Evolutionary conservation across 2,113 vertebrate genomes (phyloP).

Genomic region (Hippocampus mohnikei): DNA sequence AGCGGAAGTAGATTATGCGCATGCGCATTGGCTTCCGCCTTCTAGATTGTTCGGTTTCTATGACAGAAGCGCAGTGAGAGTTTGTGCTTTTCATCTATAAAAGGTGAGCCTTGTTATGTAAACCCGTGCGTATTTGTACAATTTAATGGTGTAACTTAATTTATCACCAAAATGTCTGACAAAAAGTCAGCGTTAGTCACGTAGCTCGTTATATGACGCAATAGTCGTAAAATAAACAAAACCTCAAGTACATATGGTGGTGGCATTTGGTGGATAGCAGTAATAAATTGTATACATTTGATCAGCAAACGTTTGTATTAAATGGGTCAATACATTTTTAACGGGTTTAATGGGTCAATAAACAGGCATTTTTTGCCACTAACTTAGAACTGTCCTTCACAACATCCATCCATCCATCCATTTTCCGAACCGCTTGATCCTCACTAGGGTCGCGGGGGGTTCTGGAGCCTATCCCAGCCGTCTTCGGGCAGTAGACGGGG

Average conservation of each 20-base stretch:
- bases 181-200: not conserved
- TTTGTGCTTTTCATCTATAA: not conserved
- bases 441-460: too few species aligned
- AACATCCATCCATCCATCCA: too few species aligned
- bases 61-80: too few species aligned
- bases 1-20: conserved; percentile 27
- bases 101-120: not conserved
- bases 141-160: not conserved
- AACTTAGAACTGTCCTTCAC: not conserved
- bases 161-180: not conserved
- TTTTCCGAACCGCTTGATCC: too few species aligned
- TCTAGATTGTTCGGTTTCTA: conserved; percentile 18
- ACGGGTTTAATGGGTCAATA: too few species aligned
- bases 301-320: not conserved
- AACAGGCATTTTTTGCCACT: not conserved
- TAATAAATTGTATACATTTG: not conserved
- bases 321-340: not conserved
- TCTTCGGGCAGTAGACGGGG: too few species aligned
- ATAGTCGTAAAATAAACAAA: not conserved
- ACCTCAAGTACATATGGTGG: not conserved
- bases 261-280: too few species aligned
- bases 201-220: not conserved
- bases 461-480: too few species aligned
- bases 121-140: too few species aligned
- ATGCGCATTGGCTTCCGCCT: conserved; percentile 13